A percentile compares a stretch with the other conserved stretches of the same genome.
phyloP scores from a whole-genome alignment of 1,140 invertebrate species.

The Trichogramma pretiosum region DNA sequence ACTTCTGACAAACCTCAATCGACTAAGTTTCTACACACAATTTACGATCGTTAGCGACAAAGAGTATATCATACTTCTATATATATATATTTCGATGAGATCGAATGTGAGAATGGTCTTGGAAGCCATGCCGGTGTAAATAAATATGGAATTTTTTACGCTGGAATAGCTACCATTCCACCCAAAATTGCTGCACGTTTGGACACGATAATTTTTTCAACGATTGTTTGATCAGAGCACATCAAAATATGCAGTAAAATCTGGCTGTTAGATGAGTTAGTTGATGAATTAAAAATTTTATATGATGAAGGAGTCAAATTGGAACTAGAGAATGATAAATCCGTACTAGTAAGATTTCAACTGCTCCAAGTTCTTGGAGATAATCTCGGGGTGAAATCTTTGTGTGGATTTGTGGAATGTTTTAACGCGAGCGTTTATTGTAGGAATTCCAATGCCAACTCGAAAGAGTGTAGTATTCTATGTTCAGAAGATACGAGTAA shows the following conservation, averaged over 20 bases:
- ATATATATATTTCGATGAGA: slow-evolving; percentile 8
- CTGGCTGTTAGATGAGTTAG: neutral
- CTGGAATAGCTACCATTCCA: neutral
- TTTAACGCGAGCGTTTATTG: slow-evolving; percentile 2
- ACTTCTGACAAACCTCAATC: no score
- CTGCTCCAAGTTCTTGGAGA: slow-evolving; percentile 3
- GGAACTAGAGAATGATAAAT: neutral
- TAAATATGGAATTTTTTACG: slow-evolving; percentile 8
- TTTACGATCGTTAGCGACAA: no score
- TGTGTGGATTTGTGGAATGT: slow-evolving; percentile 8
- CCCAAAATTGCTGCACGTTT: neutral
- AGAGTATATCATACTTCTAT: no score
- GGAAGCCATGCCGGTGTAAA: slow-evolving; percentile 4
- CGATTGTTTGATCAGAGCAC: neutral
- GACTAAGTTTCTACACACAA: no score
- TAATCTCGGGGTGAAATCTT: slow-evolving; percentile 7
- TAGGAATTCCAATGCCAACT: neutral
- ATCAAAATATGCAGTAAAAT: slow-evolving; percentile 5
- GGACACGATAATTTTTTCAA: neutral
- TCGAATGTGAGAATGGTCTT: slow-evolving; percentile 4
- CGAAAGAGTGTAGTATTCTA: neutral
- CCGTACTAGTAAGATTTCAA: slow-evolving; percentile 1
- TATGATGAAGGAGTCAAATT: neutral
- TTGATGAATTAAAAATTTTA: slow-evolving; percentile 5
- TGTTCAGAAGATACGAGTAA: neutral